Evolutionary conservation across 2,888 invertebrate genomes (phyloP), one percentile per base, ranked within the genome.

Genomic region (Saturnia pavonia): DNA sequence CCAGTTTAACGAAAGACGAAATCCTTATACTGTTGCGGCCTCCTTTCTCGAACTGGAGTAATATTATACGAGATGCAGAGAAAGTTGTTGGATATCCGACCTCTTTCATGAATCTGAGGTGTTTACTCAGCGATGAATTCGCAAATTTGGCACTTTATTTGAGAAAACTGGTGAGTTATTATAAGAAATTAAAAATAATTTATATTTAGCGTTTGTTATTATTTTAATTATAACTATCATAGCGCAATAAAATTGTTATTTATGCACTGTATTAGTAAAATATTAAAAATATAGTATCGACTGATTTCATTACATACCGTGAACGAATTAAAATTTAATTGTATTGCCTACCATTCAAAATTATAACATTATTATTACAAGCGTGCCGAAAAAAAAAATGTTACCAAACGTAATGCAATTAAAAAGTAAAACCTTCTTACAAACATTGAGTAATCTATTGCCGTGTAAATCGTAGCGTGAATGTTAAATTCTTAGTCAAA

Each of bases 101-200:
- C 76, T 95, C 95, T 75, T 95, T 94, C 80, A 94, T 94, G 94
- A 94, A 94, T 85, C 83, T 95, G 78, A 86, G 95, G 83, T 95
- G 95, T 84, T 85, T 95, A 74, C 83, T 95, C 80, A 95, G 95
- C 84, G 95, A 95, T 82, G 95, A 95, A 84, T 95, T 95, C 78
- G 95, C 94, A 65, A 95, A 95, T 84, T 87, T 95, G 88, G 94
- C 94, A 60, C 83, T 93, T 51, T 94, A 94, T 85, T 87, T 94
- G 72, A 84, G 93, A 73, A 94, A 94, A 85, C 80, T 94, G 91
- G 94, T 94, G 71, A 92, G 94, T 89, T 42, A n/a, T n/a, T n/a
- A 65, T 22, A 16, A 57, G 67, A 22, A 19, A 60, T 65, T 19
- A 45, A 9, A 65, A 40, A 40, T 25, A 40, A 48, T 7, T 16